Base-by-base conservation (phyloP, 2,888 invertebrate species). In the Melinaea menophilus region DNA sequence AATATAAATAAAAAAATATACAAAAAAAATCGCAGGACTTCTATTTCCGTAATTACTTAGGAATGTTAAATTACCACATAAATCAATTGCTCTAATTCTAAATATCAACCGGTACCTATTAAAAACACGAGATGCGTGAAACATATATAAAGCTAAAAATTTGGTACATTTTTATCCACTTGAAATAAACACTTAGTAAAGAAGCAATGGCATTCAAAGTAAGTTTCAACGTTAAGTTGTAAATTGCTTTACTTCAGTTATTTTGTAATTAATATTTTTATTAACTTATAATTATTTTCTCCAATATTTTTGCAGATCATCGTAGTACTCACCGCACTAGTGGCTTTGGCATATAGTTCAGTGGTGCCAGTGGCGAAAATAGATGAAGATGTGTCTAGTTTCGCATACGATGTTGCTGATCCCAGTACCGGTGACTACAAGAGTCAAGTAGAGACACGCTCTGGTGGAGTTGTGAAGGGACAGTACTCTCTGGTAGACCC, bases 171-270 rank as follows among this genome's bases (percentile, higher is more conserved):
- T 67, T 78, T 75, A 85, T 75, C 82, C 88, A 88, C 79, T 70
- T 75, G 78, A 31, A 78, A 81, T 79, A 78, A 78, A 77, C 75
- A 80, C 81, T 78, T 71, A 71, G 77, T 77, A 73, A 64, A 79
- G 73, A 81, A 71, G 79, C 80, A 83, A 89, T 90, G 89, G 84
- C 86, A 80, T 78, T 84, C 75, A 88, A 89, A 88, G 89, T 88
- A 82, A 76, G 58, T 31, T 31, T 9, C 5, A 51, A 51, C 11
- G 31, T 11, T 46, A 22, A 22, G 22, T 22, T 22, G 22, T 22
- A 22, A 22, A 22, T 22, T 22, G 22, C 22, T 22, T 9, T 41
- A 9, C 9, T 41, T 2, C 9, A 9, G 9, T 37, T 37, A 37
- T 7, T 37, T 37, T 37, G 4, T 37, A 37, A 5, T 37, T 37